Evolutionary conservation across 2,113 vertebrate species (phyloP), one percentile per base, ranked within the genome.

Genomic region (Ophthalmolycus amberensis): DNA sequence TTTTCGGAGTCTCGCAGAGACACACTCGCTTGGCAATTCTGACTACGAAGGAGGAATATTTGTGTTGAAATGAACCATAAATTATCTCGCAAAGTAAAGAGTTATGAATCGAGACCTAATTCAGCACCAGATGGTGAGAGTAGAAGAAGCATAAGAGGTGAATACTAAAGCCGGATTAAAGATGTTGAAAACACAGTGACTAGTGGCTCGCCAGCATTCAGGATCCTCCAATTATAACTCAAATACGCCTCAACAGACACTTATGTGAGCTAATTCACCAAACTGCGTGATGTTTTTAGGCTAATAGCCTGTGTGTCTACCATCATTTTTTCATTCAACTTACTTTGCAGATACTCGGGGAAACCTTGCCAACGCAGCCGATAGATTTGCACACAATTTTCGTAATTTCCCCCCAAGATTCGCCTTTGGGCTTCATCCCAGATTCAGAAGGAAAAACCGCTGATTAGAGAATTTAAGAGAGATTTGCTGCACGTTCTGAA

Each of bases 321-420:
- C 29, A 5, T 71, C 3, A 71, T 70, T 64, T 67, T 6, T 74
- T 83, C 25, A 25, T 25, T 25, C 25, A 25, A 75, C 67, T 77
- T 71, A 81, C 72, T 86, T 68, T 79, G 79, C 50, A 84, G 71
- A 80, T 86, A 80, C 37, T 65, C 34, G 12, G 59, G 44, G 71
- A 80, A 79, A 58, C 38, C 32, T 14, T 29, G 76, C 70, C 56
- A 84, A 54, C 64, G 29, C 71, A 79, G 78, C 52, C 52, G 22
- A 58, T 56, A 59, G 62, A 77, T 78, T 54, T 79, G 72, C 79
- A 86, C 54, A 60, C 48, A 78, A 29, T 77, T 70, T 71, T 68
- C 48, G 32, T 65, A 32, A 25, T 48, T 71, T 67, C 29, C n/a
- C 54, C 40, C 54, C 40, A 76, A 64, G 74, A 83, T 81, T 48